Evolutionary conservation across 2,888 invertebrate species (phyloP), one percentile per base, ranked within the genome.

Genomic region (Agrochola lota): DNA sequence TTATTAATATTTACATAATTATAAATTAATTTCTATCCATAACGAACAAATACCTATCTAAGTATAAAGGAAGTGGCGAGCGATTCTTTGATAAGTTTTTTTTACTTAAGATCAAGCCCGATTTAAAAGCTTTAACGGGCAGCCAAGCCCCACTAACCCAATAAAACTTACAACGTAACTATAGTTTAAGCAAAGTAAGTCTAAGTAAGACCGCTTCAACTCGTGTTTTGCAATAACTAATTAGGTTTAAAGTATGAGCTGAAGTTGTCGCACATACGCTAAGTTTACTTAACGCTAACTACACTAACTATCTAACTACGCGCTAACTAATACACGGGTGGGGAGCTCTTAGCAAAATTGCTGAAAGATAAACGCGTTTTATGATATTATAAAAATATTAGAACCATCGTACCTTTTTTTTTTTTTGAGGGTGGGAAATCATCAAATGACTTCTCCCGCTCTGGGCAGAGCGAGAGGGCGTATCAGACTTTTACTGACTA

Each of bases 191-290:
- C 52, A 30, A 72, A 82, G 46, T 70, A 57, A 66, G 23, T 26
- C 55, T 73, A 63, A 74, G 78, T 80, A 64, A 52, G 66, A 77
- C 67, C 68, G 62, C 77, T 70, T 59, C 49, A 63, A 79, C 62
- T 64, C 78, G 84, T 86, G 81, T 88, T 86, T 86, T 72, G 81
- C 68, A 77, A 86, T 86, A 84, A 78, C 84, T 87, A 84, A 86
- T 86, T 81, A 86, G 71, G 78, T 88, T 86, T 86, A 80, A 84
- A 84, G 68, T 86, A 81, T 75, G 71, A 78, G 66, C 63, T 40
- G 70, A 74, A 88, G 79, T 81, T 78, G 77, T 81, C 77, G 69
- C 86, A 79, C 77, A 78, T 66, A 70, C 81, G 77, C 70, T 67
- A n/a, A 59, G 72, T 72, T 86, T 71, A 78, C 81, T 78, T 80